A percentile compares a stretch with the other conserved stretches of the same genome.
These are phyloP conservation scores for Manduca sexta DNA, from an alignment of 1,140 invertebrate genomes.

Conservation along the genomic window DNA sequence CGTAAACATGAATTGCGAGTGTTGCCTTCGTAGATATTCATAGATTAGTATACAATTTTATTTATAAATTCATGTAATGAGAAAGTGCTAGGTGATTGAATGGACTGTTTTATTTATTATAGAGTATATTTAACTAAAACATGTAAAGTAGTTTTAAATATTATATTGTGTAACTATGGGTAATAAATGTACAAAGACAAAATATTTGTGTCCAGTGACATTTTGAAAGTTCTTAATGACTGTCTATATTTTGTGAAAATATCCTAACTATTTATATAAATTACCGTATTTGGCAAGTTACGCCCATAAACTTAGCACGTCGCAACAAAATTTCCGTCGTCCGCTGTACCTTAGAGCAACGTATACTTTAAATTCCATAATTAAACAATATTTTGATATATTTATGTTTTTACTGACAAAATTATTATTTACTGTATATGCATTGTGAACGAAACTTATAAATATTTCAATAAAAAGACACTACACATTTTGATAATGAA, in stretches of 20 bases:
- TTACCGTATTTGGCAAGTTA: not conserved
- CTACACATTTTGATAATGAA: too few species aligned
- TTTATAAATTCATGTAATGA: constrained; percentile 12
- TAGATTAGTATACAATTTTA: constrained; percentile 4
- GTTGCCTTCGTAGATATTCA: constrained; percentile 57
- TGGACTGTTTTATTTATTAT: constrained; percentile 51
- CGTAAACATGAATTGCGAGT: constrained; percentile 37
- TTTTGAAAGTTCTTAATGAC: constrained; percentile 4
- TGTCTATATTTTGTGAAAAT: not conserved
- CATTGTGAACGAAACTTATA: too few species aligned
- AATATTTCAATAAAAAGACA: too few species aligned
- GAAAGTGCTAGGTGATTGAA: constrained; percentile 26
- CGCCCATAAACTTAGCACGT: not conserved
- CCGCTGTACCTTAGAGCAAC: too few species aligned
- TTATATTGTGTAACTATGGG: constrained; percentile 6
- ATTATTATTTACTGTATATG: too few species aligned
- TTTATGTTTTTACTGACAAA: too few species aligned
- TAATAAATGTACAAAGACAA: constrained; percentile 30
- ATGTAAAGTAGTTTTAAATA: not conserved
- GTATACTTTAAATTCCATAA: too few species aligned
- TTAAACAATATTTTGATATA: too few species aligned
- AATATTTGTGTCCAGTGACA: constrained; percentile 12
- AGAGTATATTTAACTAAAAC: constrained; percentile 17
- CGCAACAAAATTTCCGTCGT: too few species aligned
- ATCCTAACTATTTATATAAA: not conserved